Evolutionary conservation across 2,888 invertebrate genomes (phyloP), one percentile per base, ranked within the genome.

Genomic region (Pyrgus malvae): DNA sequence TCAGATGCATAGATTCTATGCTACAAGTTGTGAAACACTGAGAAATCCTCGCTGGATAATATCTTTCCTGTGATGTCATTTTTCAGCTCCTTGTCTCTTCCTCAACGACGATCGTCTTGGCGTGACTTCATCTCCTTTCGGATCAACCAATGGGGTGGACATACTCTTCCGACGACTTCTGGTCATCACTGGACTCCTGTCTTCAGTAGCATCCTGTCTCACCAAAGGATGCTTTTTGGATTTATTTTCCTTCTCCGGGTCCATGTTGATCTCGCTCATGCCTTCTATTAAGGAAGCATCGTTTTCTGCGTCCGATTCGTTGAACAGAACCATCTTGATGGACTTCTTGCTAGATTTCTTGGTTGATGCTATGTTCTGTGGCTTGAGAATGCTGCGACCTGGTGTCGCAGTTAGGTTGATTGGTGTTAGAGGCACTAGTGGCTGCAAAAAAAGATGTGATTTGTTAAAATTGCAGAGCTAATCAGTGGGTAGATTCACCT

Each of bases 311-410:
- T 80, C 78, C 0, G 71, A 67, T 3, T 75, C 63, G 44, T 80
- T 65, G 56, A 89, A 88, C 0, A 87, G 68, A 0, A 88, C 87
- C 0, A 80, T 66, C 66, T 87, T 87, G 21, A 80, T 73, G 1
- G 81, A 78, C 48, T 83, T 84, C 12, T 76, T 77, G n/a, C 57
- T 60, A 0, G 75, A 62, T 58, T 74, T 76, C 6, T 60, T 68
- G 1, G 58, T 63, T 0, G 68, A 65, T 8, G 49, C 35, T 7
- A 23, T 38, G 19, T 67, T 74, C 0, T 66, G 29, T 0, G 74
- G 68, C 42, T 89, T 89, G 2, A 89, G 75, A 31, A 89, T 88
- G 58, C 89, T 88, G 1, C 83, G 77, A 0, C 76, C 83, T 0
- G 89, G 88, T 0, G 88, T 88, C 0, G 83, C 83, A 31, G 66